phyloP scores from a whole-genome alignment of 2,888 invertebrate species.

The Aleiodes alternator region DNA sequence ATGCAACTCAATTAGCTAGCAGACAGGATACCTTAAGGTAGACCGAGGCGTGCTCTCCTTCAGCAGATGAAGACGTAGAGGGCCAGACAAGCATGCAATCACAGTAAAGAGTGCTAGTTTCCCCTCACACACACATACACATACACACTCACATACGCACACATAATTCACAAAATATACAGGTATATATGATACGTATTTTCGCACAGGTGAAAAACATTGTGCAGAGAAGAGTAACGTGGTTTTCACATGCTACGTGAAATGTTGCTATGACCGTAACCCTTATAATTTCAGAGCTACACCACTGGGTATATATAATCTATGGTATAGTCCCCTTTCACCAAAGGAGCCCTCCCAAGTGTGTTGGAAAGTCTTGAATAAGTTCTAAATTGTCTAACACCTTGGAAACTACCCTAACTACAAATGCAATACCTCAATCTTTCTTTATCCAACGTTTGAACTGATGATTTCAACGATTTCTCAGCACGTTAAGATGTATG shows the following conservation, averaged over 20 bases:
- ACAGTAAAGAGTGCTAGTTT: constrained; percentile 45
- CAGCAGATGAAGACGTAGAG: constrained; percentile 59
- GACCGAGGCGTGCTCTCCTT: constrained; percentile 51
- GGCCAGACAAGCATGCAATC: constrained; percentile 59
- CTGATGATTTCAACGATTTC: constrained; percentile 43
- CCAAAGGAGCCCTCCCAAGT: not conserved
- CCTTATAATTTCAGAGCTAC: constrained; percentile 54
- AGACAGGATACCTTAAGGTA: constrained; percentile 49
- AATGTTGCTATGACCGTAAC: constrained; percentile 54
- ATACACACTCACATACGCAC: not conserved
- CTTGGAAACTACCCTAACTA: constrained; percentile 43
- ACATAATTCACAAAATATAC: constrained; percentile 26
- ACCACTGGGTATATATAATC: constrained; percentile 38
- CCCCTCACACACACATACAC: constrained; percentile 1
- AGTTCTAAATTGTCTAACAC: constrained; percentile 55
- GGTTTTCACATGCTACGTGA: constrained; percentile 63
- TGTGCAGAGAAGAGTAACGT: constrained; percentile 61
- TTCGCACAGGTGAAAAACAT: constrained; percentile 39
- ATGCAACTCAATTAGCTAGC: constrained; percentile 56
- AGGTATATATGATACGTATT: constrained; percentile 29
- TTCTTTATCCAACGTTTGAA: constrained; percentile 34
- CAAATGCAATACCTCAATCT: constrained; percentile 28
- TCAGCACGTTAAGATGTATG: constrained; percentile 2
- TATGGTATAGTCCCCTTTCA: constrained; percentile 35
- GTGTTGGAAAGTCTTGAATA: constrained; percentile 54